Percentiles rank a stretch among this genome's conserved stretches.
These are phyloP conservation scores for Keiferia lycopersicella DNA, from an alignment of 2,888 invertebrate genomes.

Conservation along the genomic window DNA sequence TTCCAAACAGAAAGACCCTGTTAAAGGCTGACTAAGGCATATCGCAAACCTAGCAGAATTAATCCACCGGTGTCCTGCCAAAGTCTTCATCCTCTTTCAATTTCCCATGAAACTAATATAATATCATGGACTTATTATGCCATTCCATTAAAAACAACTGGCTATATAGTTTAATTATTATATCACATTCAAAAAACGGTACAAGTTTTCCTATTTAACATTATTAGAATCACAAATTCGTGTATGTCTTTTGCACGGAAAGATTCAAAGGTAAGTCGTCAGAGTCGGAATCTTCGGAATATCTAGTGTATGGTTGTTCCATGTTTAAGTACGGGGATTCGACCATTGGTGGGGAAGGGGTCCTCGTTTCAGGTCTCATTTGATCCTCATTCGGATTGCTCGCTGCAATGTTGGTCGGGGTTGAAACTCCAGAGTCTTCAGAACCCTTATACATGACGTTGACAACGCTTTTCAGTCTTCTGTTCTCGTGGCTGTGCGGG, in stretches of 20 bases:
- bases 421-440: slow-evolving; percentile 42
- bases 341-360: not conserved
- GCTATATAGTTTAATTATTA: not conserved
- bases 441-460: slow-evolving; percentile 55
- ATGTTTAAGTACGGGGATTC: not conserved
- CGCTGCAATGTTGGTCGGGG: not conserved
- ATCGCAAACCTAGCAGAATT: no score
- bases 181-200: slow-evolving; percentile 9
- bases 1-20: not conserved
- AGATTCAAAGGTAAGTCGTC: slow-evolving; percentile 69
- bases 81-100: not conserved
- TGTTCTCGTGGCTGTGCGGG: slow-evolving; percentile 49
- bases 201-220: not conserved
- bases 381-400: no score
- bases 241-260: slow-evolving; percentile 43
- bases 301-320: not conserved
- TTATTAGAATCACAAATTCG: not conserved
- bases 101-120: not conserved
- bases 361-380: not conserved
- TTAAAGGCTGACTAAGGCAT: no score
- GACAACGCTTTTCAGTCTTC: slow-evolving; percentile 71
- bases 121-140: not conserved
- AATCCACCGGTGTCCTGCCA: no score
- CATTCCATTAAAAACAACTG: not conserved
- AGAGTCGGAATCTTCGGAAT: slow-evolving; percentile 48